Base-by-base conservation (phyloP, 2,888 invertebrate species). In the Eupithecia pulchellata region DNA sequence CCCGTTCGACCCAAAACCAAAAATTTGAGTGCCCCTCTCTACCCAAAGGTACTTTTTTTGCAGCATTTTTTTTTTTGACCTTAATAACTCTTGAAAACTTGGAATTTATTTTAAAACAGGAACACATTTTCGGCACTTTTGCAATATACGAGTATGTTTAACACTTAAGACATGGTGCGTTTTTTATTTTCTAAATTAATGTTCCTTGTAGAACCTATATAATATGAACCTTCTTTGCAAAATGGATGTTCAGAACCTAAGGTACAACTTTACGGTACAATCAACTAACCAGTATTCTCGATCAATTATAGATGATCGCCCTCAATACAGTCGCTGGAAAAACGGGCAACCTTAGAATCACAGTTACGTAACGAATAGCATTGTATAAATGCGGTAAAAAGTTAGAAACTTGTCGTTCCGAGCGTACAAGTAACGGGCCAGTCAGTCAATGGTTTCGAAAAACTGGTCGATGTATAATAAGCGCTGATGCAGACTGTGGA, bases 341-440 rank as follows among this genome's bases (percentile, higher is more conserved):
- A 93, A 92, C 89, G 83, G 61, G 86, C 76, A 84, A 73, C 91
- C 87, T 92, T 92, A 92, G 86, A 93, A 87, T 79, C 88, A 92
- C 93, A 93, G 93, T 93, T 93, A 93, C 89, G 88, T 89, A 91
- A 92, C 87, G 86, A 81, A 88, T 86, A 89, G 84, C 88, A 84
- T 84, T 83, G 84, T 81, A 84, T 83, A 83, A 81, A 84, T 82
- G 85, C 74, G 82, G 85, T 83, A 87, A 90, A 91, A 89, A 84
- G 82, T 81, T 82, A 76, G 79, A 82, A 87, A 85, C 85, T 84
- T 73, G 86, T 82, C 81, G 77, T 76, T 77, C 70, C 73, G 76
- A 69, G 72, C 76, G 80, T 20, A 47, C 75, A 77, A 78, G 72
- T 89, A 89, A 89, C 89, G 89, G 89, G 76, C 69, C 75, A 74